Conservation (phyloP, 35 echinoderm and acorn worm species). For the Amphiura filiformis region DNA sequence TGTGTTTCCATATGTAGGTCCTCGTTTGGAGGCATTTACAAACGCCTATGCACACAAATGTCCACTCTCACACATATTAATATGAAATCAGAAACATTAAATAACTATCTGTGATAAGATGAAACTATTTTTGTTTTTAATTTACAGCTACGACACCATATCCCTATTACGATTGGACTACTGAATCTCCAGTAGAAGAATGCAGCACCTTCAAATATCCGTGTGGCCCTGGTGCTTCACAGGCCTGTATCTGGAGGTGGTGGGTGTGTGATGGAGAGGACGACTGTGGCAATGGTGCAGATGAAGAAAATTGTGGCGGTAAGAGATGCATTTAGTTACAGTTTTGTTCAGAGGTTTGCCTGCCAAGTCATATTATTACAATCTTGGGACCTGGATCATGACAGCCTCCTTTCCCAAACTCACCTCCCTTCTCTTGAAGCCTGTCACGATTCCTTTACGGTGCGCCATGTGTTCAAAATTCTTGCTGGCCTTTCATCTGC, state of each 20-base stretch:
- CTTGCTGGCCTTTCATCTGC: too few species aligned
- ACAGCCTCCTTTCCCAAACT: neutral
- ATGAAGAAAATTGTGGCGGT: constrained; percentile 63
- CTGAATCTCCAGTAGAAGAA: neutral
- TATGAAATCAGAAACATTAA: too few species aligned
- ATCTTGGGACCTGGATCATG: too few species aligned
- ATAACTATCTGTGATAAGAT: too few species aligned
- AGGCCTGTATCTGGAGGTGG: constrained; percentile 50
- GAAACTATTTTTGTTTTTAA: neutral
- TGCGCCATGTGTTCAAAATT: too few species aligned
- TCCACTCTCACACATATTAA: neutral
- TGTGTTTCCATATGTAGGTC: too few species aligned
- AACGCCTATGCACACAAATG: neutral
- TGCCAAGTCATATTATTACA: too few species aligned
- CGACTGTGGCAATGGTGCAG: constrained; percentile 61
- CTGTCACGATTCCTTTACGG: neutral
- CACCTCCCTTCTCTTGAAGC: neutral
- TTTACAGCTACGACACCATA: neutral
- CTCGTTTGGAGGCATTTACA: too few species aligned
- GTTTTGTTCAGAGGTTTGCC: too few species aligned
- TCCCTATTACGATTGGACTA: neutral
- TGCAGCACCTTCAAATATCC: constrained; percentile 50
- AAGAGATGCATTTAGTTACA: neutral
- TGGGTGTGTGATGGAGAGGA: constrained; percentile 67
- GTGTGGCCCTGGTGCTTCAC: constrained; percentile 33